Conservation (phyloP, 2,888 invertebrate species). For the Seira sanloemensis region DNA sequence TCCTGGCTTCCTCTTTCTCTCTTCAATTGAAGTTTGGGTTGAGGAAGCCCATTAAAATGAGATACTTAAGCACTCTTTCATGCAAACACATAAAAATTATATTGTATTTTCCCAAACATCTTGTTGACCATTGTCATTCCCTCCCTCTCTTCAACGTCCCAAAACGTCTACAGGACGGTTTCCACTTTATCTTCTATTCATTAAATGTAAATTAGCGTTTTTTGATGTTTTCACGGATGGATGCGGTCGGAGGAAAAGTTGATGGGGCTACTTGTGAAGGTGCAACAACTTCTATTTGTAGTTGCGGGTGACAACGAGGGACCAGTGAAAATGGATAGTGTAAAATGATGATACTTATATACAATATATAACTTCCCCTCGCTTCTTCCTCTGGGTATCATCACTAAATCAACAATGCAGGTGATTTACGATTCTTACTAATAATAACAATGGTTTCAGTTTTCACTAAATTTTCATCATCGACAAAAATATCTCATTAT, state of each 20-base stretch:
- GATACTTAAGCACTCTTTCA: too few species aligned
- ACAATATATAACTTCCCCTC: too few species aligned
- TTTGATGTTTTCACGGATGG: slow-evolving; percentile 29
- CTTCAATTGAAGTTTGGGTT: too few species aligned
- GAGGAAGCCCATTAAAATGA: too few species aligned
- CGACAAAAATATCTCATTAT: slow-evolving; percentile 5
- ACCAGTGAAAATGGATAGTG: background rate
- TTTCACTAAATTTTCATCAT: background rate
- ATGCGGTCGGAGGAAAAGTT: background rate
- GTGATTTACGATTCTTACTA: slow-evolving; percentile 26
- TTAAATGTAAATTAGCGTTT: slow-evolving; percentile 17
- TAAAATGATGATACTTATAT: background rate
- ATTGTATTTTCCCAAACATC: slow-evolving; percentile 9
- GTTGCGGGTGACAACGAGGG: background rate
- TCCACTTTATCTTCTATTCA: slow-evolving; percentile 11
- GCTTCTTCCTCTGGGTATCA: slow-evolving; percentile 7
- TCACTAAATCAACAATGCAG: slow-evolving; percentile 25
- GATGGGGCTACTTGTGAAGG: background rate
- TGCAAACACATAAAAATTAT: background rate
- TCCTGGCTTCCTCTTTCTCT: background rate
- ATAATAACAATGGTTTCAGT: slow-evolving; percentile 11
- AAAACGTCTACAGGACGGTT: background rate
- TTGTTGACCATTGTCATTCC: slow-evolving; percentile 40
- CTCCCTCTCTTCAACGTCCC: background rate
- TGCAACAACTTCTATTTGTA: background rate